Evolutionary conservation across 2,797 vertebrate species (phyloP).

Genomic region (Caiman crocodilus): DNA sequence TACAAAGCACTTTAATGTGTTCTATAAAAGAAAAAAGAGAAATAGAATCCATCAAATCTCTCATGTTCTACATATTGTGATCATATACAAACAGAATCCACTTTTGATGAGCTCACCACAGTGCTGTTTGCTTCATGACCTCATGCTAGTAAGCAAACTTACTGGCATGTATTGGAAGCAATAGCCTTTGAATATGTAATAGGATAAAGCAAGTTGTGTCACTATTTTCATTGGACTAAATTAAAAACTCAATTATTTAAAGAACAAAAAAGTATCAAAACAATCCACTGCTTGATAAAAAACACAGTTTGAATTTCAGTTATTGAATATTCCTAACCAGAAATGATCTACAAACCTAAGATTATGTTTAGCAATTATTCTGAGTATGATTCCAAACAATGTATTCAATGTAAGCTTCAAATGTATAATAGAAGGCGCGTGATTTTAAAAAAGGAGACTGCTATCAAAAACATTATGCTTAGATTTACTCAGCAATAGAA

Average conservation of each 20-base stretch:
- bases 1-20: too few species aligned
- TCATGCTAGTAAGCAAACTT: not conserved
- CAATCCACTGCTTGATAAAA: not conserved
- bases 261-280: not conserved
- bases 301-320: not conserved
- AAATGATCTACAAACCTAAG: not conserved
- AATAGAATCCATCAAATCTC: too few species aligned
- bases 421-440: not conserved
- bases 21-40: too few species aligned
- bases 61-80: too few species aligned
- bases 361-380: not conserved
- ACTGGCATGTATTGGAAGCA: not conserved
- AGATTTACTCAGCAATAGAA: too few species aligned
- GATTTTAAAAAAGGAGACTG: not conserved
- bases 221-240: not conserved
- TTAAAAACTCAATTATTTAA: not conserved
- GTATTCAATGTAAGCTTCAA: not conserved
- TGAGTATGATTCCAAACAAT: not conserved
- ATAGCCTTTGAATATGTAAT: not conserved
- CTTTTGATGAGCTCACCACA: not conserved
- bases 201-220: not conserved
- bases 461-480: too few species aligned
- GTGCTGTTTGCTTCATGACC: not conserved
- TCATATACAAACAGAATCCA: not conserved
- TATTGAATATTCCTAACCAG: not conserved